These are phyloP conservation scores for Ichneumoninae sp. DNA, from an alignment of 2,888 invertebrate species.

Conservation along the genomic window DNA sequence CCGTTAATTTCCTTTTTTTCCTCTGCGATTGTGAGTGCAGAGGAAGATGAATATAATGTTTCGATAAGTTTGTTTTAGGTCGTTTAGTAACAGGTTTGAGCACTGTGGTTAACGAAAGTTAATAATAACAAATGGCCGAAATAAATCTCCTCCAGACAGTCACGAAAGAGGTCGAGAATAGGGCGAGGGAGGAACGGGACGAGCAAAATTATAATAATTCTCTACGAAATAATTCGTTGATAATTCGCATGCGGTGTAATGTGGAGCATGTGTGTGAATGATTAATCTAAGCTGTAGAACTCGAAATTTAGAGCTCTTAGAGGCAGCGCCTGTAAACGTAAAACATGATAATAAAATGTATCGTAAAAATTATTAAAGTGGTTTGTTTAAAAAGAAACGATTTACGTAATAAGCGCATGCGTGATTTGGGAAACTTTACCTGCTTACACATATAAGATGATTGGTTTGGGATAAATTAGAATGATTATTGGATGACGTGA, in stretches of 20 bases:
- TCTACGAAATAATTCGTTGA: constrained; percentile 35
- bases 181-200: constrained; percentile 65
- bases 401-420: constrained; percentile 72
- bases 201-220: constrained; percentile 63
- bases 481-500: constrained; percentile 53
- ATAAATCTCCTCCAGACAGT: constrained; percentile 83
- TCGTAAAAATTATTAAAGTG: neutral
- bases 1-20: constrained; percentile 33
- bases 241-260: constrained; percentile 61
- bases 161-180: constrained; percentile 82
- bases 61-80: constrained; percentile 37
- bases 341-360: neutral
- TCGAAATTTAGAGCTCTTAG: neutral
- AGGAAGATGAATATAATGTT: constrained; percentile 35
- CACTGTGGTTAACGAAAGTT: constrained; percentile 70
- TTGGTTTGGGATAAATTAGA: constrained; percentile 44
- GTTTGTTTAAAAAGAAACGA: neutral
- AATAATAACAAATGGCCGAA: constrained; percentile 75
- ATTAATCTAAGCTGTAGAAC: neutral
- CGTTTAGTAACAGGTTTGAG: constrained; percentile 68
- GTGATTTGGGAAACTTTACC: constrained; percentile 73
- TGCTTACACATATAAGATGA: constrained; percentile 45
- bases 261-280: constrained; percentile 28
- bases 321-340: neutral
- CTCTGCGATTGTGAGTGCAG: constrained; percentile 47